These are phyloP conservation scores for Sebastes elongatus DNA, from an alignment of 2,797 vertebrate species.

Conservation along the genomic window DNA sequence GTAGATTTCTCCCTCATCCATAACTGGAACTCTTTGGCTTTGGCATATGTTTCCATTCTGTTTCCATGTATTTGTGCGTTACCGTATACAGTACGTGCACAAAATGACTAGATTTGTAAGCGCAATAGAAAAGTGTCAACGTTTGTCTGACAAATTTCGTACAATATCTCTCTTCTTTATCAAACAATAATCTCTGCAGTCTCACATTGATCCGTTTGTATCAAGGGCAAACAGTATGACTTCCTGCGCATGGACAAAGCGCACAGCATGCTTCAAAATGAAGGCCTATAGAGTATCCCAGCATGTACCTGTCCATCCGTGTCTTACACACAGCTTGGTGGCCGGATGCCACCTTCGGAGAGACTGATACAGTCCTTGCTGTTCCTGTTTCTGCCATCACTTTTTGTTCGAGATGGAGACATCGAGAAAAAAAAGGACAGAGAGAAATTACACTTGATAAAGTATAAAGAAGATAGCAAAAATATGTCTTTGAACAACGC, in stretches of 20 bases:
- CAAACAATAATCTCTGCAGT: constrained; percentile 41
- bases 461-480: background rate
- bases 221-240: constrained; percentile 74
- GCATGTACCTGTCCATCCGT: constrained; percentile 66
- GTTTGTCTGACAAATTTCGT: constrained; percentile 10
- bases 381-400: background rate
- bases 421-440: background rate
- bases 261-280: constrained; percentile 51
- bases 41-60: background rate
- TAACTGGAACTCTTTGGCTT: background rate
- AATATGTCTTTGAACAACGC: background rate
- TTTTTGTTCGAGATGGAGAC: background rate
- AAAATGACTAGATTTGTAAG: background rate
- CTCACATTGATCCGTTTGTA: constrained; percentile 55
- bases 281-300: constrained; percentile 54
- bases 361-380: constrained; percentile 14
- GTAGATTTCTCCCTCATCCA: background rate
- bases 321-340: constrained; percentile 61
- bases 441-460: background rate
- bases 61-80: background rate
- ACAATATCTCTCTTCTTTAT: constrained; percentile 40
- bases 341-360: constrained; percentile 48
- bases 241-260: constrained; percentile 60
- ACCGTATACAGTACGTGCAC: background rate
- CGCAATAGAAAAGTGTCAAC: background rate